These are phyloP conservation scores for Mesitornis unicolor DNA, from an alignment of 2,113 vertebrate species.

Conservation along the genomic window DNA sequence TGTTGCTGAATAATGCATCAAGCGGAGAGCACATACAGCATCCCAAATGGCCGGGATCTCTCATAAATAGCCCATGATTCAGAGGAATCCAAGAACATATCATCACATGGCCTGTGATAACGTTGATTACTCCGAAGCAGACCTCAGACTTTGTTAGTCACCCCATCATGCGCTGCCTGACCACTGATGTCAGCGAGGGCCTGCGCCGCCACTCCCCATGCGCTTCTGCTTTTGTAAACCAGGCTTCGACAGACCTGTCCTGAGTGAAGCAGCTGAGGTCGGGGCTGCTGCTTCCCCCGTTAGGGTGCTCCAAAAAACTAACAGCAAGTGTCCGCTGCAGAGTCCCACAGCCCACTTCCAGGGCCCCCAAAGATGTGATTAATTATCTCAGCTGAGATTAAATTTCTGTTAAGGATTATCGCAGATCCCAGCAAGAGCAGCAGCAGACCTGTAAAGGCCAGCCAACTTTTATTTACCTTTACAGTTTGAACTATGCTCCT, in stretches of 20 bases:
- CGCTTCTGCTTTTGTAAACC: constrained; percentile 52
- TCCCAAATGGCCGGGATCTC: background rate
- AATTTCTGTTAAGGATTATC: background rate
- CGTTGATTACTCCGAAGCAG: background rate
- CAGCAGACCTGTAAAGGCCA: background rate
- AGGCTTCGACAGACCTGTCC: background rate
- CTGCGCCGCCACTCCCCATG: background rate
- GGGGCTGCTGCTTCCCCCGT: background rate
- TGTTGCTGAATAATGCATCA: background rate
- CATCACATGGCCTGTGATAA: constrained; percentile 23
- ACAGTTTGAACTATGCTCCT: background rate
- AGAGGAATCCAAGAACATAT: constrained; percentile 8
- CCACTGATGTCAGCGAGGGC: background rate
- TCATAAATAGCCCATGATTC: background rate
- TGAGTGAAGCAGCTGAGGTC: background rate
- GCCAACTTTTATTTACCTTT: background rate
- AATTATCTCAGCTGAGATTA: background rate
- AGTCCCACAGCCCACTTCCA: background rate
- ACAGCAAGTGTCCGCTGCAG: background rate
- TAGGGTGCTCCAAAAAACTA: background rate
- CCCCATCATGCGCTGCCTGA: constrained; percentile 16
- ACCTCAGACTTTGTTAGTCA: constrained; percentile 53
- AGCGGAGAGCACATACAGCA: background rate
- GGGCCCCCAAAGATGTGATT: background rate
- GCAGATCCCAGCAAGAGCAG: background rate